phyloP scores from a whole-genome alignment of 2,113 vertebrate species.

The Phainopepla nitens region DNA sequence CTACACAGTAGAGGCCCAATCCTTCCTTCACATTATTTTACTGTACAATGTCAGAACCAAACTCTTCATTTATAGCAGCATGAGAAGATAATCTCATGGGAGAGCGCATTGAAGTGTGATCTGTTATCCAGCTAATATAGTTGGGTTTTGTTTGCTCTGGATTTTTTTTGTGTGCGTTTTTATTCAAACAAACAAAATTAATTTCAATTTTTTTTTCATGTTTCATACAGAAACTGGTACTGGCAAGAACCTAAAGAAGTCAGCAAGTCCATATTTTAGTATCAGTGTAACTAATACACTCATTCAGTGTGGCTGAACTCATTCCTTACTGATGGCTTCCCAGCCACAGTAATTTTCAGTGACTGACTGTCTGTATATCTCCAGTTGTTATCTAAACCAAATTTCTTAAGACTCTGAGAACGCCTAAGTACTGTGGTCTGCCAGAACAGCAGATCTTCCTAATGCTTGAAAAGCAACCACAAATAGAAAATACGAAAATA shows the following conservation, averaged over 20 bases:
- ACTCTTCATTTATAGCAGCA: not conserved
- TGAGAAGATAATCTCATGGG: not conserved
- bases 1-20: not conserved
- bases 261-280: not conserved
- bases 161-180: not conserved
- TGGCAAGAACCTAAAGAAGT: not conserved
- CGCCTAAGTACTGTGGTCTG: not conserved
- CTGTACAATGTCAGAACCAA: not conserved
- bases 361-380: not conserved
- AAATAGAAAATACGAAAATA: not conserved
- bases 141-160: not conserved
- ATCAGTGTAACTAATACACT: not conserved
- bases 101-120: not conserved
- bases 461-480: not conserved
- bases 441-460: not conserved
- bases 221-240: not conserved
- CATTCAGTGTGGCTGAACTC: not conserved
- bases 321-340: not conserved
- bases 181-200: not conserved
- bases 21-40: not conserved
- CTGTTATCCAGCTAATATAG: not conserved
- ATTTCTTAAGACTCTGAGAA: not conserved
- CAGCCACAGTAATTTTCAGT: not conserved
- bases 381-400: not conserved
- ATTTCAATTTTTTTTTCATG: not conserved